phyloP scores from a whole-genome alignment of 2,797 vertebrate species.

The Huso huso region DNA sequence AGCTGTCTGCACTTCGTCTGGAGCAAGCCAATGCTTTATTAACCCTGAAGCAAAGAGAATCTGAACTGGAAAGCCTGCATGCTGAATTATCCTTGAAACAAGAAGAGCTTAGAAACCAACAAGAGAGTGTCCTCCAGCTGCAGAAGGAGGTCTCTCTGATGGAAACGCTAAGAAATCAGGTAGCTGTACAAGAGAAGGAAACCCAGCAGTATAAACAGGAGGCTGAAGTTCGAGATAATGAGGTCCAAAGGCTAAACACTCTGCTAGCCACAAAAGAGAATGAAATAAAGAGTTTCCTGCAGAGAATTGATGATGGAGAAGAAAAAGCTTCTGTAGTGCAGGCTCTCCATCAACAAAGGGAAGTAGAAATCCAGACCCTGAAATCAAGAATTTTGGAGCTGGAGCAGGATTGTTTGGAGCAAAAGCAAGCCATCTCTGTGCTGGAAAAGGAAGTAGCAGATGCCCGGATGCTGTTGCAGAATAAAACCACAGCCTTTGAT shows the following conservation, averaged over 20 bases:
- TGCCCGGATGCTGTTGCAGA: neutral
- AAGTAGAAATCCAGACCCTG: slow-evolving; percentile 28
- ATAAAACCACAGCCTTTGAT: slow-evolving; percentile 21
- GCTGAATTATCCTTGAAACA: slow-evolving; percentile 29
- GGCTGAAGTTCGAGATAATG: neutral
- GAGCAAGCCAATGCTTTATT: slow-evolving; percentile 34
- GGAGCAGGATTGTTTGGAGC: slow-evolving; percentile 33
- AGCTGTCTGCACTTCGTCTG: slow-evolving; percentile 37
- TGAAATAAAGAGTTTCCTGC: slow-evolving; percentile 20
- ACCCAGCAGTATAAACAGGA: slow-evolving; percentile 21
- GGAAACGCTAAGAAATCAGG: slow-evolving; percentile 25
- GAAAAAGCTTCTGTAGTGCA: neutral
- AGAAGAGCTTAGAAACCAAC: slow-evolving; percentile 39
- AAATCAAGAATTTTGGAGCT: slow-evolving; percentile 31
- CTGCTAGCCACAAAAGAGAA: slow-evolving; percentile 21
- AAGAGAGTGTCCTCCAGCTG: slow-evolving; percentile 31
- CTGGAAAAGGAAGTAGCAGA: slow-evolving; percentile 25
- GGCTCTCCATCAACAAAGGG: slow-evolving; percentile 23
- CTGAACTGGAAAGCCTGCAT: slow-evolving; percentile 40
- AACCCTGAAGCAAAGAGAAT: slow-evolving; percentile 39
- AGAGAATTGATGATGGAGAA: slow-evolving; percentile 13
- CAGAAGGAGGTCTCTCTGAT: slow-evolving; percentile 26
- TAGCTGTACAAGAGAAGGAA: slow-evolving; percentile 23
- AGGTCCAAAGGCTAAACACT: slow-evolving; percentile 13
- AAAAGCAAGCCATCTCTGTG: slow-evolving; percentile 18